These are phyloP conservation scores for Perdita meconis DNA, from an alignment of 2,888 invertebrate genomes.

Conservation along the genomic window DNA sequence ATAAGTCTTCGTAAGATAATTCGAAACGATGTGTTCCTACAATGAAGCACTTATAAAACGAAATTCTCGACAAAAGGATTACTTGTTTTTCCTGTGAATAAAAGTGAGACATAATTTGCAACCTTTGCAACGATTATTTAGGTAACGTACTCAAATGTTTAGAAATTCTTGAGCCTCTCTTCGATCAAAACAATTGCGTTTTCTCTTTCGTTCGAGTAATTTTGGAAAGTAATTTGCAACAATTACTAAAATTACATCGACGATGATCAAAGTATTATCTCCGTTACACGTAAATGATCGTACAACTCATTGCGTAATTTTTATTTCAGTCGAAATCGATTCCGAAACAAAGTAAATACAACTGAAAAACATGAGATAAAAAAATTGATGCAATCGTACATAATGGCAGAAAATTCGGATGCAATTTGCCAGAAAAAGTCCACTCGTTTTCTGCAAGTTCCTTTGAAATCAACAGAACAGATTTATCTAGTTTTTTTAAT, in stretches of 20 bases:
- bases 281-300: neutral
- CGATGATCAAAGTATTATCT: too few species aligned
- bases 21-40: neutral
- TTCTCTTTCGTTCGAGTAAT: neutral
- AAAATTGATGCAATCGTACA: constrained; percentile 20
- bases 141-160: constrained; percentile 38
- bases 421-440: constrained; percentile 72
- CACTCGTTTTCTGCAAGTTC: constrained; percentile 74
- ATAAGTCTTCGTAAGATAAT: neutral
- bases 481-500: constrained; percentile 85
- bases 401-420: constrained; percentile 71
- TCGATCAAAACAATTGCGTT: neutral
- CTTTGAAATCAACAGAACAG: constrained; percentile 84
- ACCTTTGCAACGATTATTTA: constrained; percentile 2
- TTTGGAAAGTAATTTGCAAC: too few species aligned
- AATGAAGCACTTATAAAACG: constrained; percentile 7
- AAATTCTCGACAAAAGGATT: neutral
- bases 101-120: constrained; percentile 12
- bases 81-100: constrained; percentile 9
- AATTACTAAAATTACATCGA: too few species aligned
- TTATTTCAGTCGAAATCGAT: constrained; percentile 34
- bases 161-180: neutral
- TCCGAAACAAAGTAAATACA: neutral
- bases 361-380: constrained; percentile 21
- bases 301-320: neutral